Evolutionary conservation across 2,888 invertebrate species (phyloP), one percentile per base, ranked within the genome.

Genomic region (Morpho helenor): DNA sequence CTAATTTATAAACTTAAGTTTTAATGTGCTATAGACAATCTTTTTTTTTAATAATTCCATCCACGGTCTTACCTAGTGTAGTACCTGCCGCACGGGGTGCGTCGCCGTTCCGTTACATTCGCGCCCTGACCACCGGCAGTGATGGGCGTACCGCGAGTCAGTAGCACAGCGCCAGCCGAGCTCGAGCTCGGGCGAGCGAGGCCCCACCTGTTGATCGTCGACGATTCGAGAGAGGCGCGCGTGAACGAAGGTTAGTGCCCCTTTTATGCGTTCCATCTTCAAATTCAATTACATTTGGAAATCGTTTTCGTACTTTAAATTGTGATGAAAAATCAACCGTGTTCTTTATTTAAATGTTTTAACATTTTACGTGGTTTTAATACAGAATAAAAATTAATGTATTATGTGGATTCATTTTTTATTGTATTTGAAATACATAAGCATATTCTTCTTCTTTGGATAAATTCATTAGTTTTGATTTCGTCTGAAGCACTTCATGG

Each of bases 161-260:
- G 66, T 69, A 76, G 78, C 66, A 79, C 82, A 73, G 77, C 75
- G 73, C 70, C 79, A 67, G 78, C 81, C 81, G 83, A 83, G 84
- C 79, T 69, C 56, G 72, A 76, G 74, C 77, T 80, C 80, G 73
- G 76, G 71, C 80, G 78, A 62, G 76, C 76, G 66, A 79, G 80
- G 57, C 78, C 86, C 66, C 86, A 89, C 89, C 86, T 89, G 88
- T 87, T 90, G 87, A 88, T 90, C 68, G 82, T 89, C 68, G 89
- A 87, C 83, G 81, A 87, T 68, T 82, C 87, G 70, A 79, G 85
- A 68, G 84, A 87, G 74, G 73, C 81, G 65, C 80, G 82, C 71
- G 74, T 76, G 47, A 75, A 69, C 54, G 84, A 87, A 87, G 89
- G 89, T 89, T 72, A 83, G 80, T 77, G 66, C 61, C 63, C 66